These are phyloP conservation scores for Anguilla obscura DNA, from an alignment of 2,797 vertebrate species.

Conservation along the genomic window DNA sequence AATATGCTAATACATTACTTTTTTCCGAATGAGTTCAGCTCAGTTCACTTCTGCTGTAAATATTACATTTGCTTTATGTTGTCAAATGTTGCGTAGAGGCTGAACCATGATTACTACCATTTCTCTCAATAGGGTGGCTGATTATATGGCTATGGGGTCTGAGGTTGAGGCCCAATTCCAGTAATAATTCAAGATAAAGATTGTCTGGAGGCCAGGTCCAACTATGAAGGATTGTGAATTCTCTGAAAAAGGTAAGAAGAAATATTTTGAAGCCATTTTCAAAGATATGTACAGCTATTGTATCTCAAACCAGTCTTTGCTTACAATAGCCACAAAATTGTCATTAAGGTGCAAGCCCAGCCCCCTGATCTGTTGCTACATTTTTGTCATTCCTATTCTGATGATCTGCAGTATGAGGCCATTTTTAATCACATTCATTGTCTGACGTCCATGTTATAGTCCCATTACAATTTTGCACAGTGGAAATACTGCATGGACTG, in stretches of 20 bases:
- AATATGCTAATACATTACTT: background rate
- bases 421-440: background rate
- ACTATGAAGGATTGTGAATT: conserved; percentile 55
- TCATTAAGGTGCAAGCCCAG: background rate
- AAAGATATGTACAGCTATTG: background rate
- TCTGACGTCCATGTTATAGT: background rate
- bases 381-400: background rate
- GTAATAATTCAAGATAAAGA: conserved; percentile 30
- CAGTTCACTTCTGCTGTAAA: background rate
- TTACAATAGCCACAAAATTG: background rate
- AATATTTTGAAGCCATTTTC: background rate
- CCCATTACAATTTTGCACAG: background rate
- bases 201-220: conserved; percentile 32
- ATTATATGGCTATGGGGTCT: conserved; percentile 1
- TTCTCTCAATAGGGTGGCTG: conserved; percentile 14
- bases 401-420: background rate
- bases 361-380: background rate
- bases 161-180: conserved; percentile 31
- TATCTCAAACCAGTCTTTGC: background rate
- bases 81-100: background rate
- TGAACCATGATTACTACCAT: conserved; percentile 22
- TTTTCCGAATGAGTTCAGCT: background rate
- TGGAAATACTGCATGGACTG: background rate
- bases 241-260: conserved; percentile 65
- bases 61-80: background rate